Evolutionary conservation across 2,888 invertebrate species (phyloP).

Genomic region (Hydropsyche betteni): DNA sequence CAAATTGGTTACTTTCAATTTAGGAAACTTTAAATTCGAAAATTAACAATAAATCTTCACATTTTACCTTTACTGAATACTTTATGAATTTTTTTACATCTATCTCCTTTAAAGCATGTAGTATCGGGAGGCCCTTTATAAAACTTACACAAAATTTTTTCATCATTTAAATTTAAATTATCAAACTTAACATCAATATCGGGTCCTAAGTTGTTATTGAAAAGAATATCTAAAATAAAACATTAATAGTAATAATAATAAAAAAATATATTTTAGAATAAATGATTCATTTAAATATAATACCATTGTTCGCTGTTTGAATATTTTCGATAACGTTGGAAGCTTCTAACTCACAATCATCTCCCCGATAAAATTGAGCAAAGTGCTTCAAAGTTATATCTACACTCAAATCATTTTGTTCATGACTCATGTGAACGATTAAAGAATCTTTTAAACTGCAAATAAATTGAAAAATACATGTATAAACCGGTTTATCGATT

Average conservation of each 20-base stretch:
- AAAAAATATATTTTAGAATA: no score
- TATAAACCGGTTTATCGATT: no score
- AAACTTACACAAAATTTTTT: constrained; percentile 63
- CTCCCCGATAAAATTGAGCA: not conserved
- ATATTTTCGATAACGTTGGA: not conserved
- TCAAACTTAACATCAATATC: constrained; percentile 19
- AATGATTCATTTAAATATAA: not conserved
- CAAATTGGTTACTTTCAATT: not conserved
- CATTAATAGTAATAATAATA: no score
- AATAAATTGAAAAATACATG: no score
- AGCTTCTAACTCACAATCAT: not conserved
- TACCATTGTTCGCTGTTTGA: not conserved
- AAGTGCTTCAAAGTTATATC: no score
- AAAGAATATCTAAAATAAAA: not conserved
- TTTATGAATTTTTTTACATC: constrained; percentile 61
- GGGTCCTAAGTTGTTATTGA: not conserved
- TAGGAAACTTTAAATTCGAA: not conserved
- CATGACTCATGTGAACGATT: not conserved
- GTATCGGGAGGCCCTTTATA: constrained; percentile 62
- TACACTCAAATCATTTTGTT: no score
- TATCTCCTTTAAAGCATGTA: constrained; percentile 62
- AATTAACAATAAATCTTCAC: not conserved
- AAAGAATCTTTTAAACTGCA: not conserved
- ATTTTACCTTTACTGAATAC: constrained; percentile 60
- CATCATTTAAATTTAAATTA: constrained; percentile 57